phyloP scores from a whole-genome alignment of 1,140 invertebrate species.

The Drosophila sulfurigaster region DNA sequence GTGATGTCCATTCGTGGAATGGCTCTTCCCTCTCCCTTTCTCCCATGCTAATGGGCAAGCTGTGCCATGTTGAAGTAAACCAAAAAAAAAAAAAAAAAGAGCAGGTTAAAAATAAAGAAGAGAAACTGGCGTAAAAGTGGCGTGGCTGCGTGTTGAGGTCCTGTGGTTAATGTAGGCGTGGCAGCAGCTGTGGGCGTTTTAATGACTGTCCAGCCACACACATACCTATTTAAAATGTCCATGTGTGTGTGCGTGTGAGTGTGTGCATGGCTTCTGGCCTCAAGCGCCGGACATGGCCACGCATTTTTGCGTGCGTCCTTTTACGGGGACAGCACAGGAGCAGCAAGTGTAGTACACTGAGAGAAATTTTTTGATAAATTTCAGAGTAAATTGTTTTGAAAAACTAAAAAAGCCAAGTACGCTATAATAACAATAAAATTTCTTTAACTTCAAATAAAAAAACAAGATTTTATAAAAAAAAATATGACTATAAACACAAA shows the following conservation, averaged over 20 bases:
- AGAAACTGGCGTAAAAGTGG: conserved; percentile 9
- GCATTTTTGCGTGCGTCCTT: conserved; percentile 37
- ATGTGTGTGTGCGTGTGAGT: conserved; percentile 8
- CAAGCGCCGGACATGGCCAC: conserved; percentile 15
- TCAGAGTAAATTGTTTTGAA: too few relatives aligned
- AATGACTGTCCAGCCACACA: conserved; percentile 33
- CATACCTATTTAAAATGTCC: not conserved
- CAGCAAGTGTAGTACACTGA: too few relatives aligned
- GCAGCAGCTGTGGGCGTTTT: conserved; percentile 40
- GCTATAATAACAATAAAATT: too few relatives aligned
- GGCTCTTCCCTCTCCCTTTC: not conserved
- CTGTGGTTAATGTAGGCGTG: conserved; percentile 43
- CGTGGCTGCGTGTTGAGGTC: conserved; percentile 17
- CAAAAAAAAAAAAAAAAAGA: conserved; percentile 2
- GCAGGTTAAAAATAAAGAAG: not conserved
- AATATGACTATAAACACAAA: too few relatives aligned
- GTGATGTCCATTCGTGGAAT: not conserved
- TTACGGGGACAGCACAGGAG: conserved; percentile 8
- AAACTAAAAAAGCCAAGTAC: too few relatives aligned
- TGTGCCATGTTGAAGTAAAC: conserved; percentile 5
- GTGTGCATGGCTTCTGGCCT: conserved; percentile 26
- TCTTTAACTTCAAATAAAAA: too few relatives aligned
- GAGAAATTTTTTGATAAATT: too few relatives aligned
- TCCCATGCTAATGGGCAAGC: conserved; percentile 27
- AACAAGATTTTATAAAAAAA: too few relatives aligned